A percentile compares a stretch with the other conserved stretches of the same genome.
These are phyloP conservation scores for Montifringilla adamsi DNA, from an alignment of 2,113 vertebrate species.

Conservation along the genomic window DNA sequence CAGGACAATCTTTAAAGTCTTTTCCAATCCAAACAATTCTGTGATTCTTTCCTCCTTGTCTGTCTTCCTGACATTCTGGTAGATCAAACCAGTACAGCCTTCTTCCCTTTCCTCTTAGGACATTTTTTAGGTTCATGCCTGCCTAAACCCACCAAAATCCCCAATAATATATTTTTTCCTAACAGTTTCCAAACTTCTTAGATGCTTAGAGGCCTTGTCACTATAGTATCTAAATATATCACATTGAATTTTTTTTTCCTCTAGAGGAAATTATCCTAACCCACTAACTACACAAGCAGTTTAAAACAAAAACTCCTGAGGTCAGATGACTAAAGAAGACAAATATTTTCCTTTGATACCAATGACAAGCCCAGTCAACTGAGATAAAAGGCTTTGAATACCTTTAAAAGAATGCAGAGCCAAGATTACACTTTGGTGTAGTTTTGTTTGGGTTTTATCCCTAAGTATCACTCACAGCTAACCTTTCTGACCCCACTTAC, in stretches of 20 bases:
- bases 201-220: not conserved
- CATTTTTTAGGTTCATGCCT: not conserved
- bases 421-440: not conserved
- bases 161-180: not conserved
- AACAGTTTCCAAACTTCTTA: not conserved
- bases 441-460: not conserved
- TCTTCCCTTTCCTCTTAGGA: not conserved
- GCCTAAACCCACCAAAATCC: not conserved
- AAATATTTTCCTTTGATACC: constrained; percentile 45
- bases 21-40: not conserved
- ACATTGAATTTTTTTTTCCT: not conserved
- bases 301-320: not conserved
- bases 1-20: not conserved
- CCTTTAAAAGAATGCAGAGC: not conserved
- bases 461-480: not conserved
- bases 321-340: constrained; percentile 29
- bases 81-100: not conserved
- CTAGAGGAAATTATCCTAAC: not conserved
- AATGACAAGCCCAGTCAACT: not conserved
- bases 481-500: not conserved
- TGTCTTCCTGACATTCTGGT: not conserved
- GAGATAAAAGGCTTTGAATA: constrained; percentile 18
- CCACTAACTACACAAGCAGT: not conserved
- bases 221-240: not conserved
- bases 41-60: not conserved